Conservation (phyloP, 2,797 vertebrate species). For the Catharus ustulatus region DNA sequence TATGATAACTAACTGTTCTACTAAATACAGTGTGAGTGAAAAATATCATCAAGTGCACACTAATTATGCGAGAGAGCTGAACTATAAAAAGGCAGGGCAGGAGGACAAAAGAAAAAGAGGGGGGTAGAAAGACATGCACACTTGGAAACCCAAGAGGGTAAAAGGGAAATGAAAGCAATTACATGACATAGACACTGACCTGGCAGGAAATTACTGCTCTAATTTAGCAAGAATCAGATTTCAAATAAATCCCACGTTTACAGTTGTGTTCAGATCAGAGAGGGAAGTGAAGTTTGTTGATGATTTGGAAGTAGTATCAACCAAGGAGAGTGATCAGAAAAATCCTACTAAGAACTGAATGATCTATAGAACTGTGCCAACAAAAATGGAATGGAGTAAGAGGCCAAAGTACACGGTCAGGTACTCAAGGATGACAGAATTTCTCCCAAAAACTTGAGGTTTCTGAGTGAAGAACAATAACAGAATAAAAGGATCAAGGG, state of each 20-base stretch:
- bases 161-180: background rate
- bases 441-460: background rate
- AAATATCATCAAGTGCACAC: background rate
- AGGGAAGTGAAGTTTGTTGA: background rate
- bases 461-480: background rate
- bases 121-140: background rate
- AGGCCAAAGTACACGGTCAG: background rate
- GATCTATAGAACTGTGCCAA: background rate
- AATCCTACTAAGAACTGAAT: background rate
- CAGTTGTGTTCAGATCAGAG: background rate
- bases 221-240: slow-evolving; percentile 17
- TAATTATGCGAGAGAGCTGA: background rate
- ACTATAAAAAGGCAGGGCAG: background rate
- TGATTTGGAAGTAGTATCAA: background rate
- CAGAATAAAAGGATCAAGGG: background rate
- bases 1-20: background rate
- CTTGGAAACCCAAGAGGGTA: background rate
- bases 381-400: background rate
- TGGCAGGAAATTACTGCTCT: background rate
- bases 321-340: background rate
- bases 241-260: background rate
- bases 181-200: background rate
- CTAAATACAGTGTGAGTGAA: background rate
- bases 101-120: background rate
- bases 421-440: background rate